Conservation (phyloP, 1,140 invertebrate genomes). For the Eupristina koningsbergeri region DNA sequence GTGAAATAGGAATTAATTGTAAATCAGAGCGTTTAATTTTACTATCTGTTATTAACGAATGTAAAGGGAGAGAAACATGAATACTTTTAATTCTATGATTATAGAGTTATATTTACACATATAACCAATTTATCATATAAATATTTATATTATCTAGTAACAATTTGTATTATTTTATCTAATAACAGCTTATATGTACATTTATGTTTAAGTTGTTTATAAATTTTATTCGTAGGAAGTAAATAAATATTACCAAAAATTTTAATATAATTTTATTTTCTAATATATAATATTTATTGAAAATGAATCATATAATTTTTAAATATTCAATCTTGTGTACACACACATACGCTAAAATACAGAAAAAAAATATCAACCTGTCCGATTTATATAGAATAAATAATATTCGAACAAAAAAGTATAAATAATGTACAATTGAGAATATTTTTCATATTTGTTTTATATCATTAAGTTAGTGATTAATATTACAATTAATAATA, state of each 20-base stretch:
- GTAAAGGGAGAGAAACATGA: constrained; percentile 45
- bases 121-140: constrained; percentile 17
- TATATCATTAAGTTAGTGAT: neutral
- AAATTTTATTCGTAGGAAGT: neutral
- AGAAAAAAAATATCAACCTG: neutral
- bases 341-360: neutral
- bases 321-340: too few relatives aligned
- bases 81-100: constrained; percentile 1
- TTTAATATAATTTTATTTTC: neutral
- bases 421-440: neutral
- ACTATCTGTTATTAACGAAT: constrained; percentile 58
- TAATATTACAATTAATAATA: too few relatives aligned
- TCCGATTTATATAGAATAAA: neutral
- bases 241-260: neutral
- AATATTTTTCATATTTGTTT: constrained; percentile 2
- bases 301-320: too few relatives aligned
- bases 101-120: constrained; percentile 7
- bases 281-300: neutral
- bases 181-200: constrained; percentile 23
- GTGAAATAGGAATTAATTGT: constrained; percentile 65
- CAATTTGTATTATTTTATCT: constrained; percentile 8
- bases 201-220: constrained; percentile 1
- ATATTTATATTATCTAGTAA: constrained; percentile 39
- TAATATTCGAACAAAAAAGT: neutral
- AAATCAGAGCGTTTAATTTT: constrained; percentile 61